Evolutionary conservation across 2,888 invertebrate species (phyloP).

Genomic region (Sminthurides aquaticus): DNA sequence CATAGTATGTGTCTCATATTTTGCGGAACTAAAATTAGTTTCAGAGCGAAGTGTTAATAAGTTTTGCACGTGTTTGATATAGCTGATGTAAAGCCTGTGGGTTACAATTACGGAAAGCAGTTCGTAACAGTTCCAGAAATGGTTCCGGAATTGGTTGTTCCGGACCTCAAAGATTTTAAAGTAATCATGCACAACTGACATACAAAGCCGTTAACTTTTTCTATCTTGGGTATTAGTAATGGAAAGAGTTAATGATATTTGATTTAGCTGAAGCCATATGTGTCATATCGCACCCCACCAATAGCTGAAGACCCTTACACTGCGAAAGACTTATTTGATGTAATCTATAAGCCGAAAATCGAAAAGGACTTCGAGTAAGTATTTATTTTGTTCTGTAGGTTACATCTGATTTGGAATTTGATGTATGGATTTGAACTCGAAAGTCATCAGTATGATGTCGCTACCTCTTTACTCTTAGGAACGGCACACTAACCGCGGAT

Average conservation of each 20-base stretch:
- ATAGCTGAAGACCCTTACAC: constrained; percentile 75
- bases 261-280: constrained; percentile 77
- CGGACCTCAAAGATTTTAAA: constrained; percentile 71
- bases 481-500: constrained; percentile 60
- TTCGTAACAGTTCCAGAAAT: constrained; percentile 69
- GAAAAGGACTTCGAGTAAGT: constrained; percentile 56
- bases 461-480: constrained; percentile 46
- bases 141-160: constrained; percentile 87
- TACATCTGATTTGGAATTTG: too few relatives aligned
- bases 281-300: constrained; percentile 73
- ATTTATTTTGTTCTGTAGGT: too few relatives aligned
- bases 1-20: constrained; percentile 50
- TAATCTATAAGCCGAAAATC: constrained; percentile 72
- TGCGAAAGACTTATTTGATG: constrained; percentile 70
- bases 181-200: constrained; percentile 45
- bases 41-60: too few relatives aligned
- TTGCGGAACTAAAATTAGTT: not conserved
- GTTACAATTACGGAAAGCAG: constrained; percentile 54
- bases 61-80: too few relatives aligned
- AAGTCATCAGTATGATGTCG: not conserved
- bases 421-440: too few relatives aligned
- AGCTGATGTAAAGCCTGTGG: constrained; percentile 63
- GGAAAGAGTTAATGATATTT: constrained; percentile 3
- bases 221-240: not conserved
- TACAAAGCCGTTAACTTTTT: not conserved